phyloP scores from a whole-genome alignment of 1,140 invertebrate genomes.

The Saxidomus purpurata region DNA sequence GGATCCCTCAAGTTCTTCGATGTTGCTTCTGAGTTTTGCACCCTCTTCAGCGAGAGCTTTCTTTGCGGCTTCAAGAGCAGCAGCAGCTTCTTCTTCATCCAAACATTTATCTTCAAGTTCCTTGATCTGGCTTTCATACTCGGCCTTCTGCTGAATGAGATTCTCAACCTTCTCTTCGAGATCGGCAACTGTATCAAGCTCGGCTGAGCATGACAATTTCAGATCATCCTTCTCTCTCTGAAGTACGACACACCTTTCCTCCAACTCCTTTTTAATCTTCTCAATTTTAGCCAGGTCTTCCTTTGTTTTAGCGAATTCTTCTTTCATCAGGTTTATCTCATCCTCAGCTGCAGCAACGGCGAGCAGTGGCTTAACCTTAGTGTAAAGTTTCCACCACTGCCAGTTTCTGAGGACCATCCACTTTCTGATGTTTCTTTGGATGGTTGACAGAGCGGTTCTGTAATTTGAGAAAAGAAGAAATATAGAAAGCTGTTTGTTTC shows the following conservation, averaged over 20 bases:
- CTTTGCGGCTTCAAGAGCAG: constrained; percentile 95
- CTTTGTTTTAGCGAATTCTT: constrained; percentile 97
- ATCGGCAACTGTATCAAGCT: constrained; percentile 88
- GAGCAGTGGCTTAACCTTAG: constrained; percentile 98
- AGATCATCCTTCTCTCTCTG: constrained; percentile 96
- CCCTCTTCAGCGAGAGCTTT: constrained; percentile 98
- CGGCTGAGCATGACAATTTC: constrained; percentile 93
- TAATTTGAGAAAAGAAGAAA: constrained; percentile 45
- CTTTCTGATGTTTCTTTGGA: constrained; percentile 99
- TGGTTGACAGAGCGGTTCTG: constrained; percentile 96
- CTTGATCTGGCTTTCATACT: constrained; percentile 97
- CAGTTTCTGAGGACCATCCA: constrained; percentile 99
- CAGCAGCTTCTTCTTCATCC: constrained; percentile 97
- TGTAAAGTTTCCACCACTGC: constrained; percentile 99
- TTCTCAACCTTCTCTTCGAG: constrained; percentile 96
- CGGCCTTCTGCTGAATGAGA: constrained; percentile 97
- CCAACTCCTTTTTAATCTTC: constrained; percentile 97
- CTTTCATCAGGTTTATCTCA: constrained; percentile 98
- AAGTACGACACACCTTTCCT: constrained; percentile 95
- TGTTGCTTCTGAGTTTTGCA: constrained; percentile 96
- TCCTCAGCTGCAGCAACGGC: constrained; percentile 99
- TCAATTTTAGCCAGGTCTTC: constrained; percentile 97
- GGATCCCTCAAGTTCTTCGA: constrained; percentile 96
- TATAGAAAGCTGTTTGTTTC: too few relatives aligned
- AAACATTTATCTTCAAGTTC: constrained; percentile 97